Conservation (phyloP, 2,888 invertebrate species). For the Hetaerina titia region DNA sequence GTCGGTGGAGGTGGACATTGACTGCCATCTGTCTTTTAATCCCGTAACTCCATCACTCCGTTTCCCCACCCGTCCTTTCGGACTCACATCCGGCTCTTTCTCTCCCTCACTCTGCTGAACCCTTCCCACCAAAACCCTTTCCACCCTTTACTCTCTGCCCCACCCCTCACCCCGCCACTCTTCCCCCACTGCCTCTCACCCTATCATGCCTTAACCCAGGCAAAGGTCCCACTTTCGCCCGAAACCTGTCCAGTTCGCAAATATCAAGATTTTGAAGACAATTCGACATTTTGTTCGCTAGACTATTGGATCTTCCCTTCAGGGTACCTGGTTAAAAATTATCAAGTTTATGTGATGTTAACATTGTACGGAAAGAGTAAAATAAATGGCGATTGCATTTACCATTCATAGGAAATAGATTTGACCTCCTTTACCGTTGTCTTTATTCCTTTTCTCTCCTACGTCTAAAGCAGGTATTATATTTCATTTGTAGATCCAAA, state of each 20-base stretch:
- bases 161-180: background rate
- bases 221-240: background rate
- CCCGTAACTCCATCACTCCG: slow-evolving; percentile 39
- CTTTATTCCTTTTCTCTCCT: too few relatives aligned
- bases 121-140: background rate
- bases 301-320: background rate
- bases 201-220: background rate
- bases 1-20: slow-evolving; percentile 38
- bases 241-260: background rate
- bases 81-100: background rate
- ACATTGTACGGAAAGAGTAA: background rate
- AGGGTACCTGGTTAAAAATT: background rate
- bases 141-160: background rate
- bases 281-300: background rate
- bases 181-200: background rate
- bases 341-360: background rate
- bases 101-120: background rate
- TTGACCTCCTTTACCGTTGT: too few relatives aligned
- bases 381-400: background rate
- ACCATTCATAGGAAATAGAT: too few relatives aligned
- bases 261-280: slow-evolving; percentile 4
- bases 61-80: background rate
- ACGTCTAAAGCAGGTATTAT: too few relatives aligned
- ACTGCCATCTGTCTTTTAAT: slow-evolving; percentile 64
- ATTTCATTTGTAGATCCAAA: too few relatives aligned